phyloP scores from a whole-genome alignment of 2,113 vertebrate species.

The Dicrurus megarhynchus region DNA sequence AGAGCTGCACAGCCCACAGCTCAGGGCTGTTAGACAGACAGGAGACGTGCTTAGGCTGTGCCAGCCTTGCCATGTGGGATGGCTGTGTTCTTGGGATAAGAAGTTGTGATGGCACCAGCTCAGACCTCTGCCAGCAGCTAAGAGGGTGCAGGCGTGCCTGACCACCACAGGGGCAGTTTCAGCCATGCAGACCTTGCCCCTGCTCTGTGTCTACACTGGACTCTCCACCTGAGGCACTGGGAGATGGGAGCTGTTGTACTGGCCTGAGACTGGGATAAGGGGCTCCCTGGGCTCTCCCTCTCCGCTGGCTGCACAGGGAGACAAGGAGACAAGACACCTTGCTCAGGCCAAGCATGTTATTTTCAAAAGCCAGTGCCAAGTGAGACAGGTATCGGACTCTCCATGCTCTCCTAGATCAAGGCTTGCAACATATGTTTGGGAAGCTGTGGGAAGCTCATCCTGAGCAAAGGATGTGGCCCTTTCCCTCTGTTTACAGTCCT shows the following conservation, averaged over 20 bases:
- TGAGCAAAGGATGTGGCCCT: fast-evolving
- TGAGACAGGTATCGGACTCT: neutral
- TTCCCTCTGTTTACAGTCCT: neutral
- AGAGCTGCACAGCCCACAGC: neutral
- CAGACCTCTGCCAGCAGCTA: neutral
- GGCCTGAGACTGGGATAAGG: neutral
- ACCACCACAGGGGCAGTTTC: neutral
- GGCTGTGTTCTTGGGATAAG: neutral
- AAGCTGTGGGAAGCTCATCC: neutral
- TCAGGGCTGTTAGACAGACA: neutral
- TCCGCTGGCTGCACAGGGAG: neutral
- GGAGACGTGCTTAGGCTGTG: neutral
- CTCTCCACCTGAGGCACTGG: neutral
- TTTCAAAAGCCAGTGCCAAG: neutral
- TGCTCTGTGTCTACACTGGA: neutral
- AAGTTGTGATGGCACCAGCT: neutral
- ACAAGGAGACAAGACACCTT: neutral
- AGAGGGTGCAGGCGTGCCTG: neutral
- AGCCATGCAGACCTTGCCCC: neutral
- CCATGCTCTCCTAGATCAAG: neutral
- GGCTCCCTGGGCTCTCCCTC: neutral
- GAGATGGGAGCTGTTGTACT: neutral
- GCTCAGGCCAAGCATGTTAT: neutral
- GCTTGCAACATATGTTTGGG: neutral
- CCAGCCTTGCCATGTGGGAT: neutral